Base-by-base conservation (phyloP, 1,140 invertebrate genomes). In the Zeugodacus cucurbitae region DNA sequence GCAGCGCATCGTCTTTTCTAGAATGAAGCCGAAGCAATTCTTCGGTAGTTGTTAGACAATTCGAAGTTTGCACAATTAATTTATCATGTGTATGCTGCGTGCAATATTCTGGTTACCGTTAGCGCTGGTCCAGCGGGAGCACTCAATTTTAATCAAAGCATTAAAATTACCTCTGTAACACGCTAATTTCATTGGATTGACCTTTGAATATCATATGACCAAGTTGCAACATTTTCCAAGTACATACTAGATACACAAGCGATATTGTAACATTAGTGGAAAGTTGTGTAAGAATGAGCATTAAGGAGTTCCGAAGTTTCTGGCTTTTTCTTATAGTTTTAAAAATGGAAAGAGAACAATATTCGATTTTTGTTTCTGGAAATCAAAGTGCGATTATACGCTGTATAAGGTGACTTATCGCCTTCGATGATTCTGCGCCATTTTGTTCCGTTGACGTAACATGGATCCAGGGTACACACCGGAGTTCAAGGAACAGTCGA, bases 131-230 rank as follows among this genome's bases (percentile, higher is more conserved):
- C 74, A 82, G 4, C 26, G 74, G 74, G 74, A 82, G 74, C 44
- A 82, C 74, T 82, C 37, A 82, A 82, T 82, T 48, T 82, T 82
- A 54, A 82, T 82, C 41, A 82, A 48, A 82, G 44, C 44, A 82
- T 82, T 41, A 82, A 82, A 82, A 54, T 82, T 48, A 48, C 74
- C 20, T 22, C 22, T 7, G 44, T 20, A 26, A 82, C 74, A 48
- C 74, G 41, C 22, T 48, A 82, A 48, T 82, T 82, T 48, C 44
- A 82, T 82, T 82, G 10, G 74, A 82, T 41, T 82, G 74, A 82
- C 74, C 74, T 82, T 54, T 10, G 74, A 44, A 82, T n/a, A 2
- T 62, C 7, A 62, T 62, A 54, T 54, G 48, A 4, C 48, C 20
- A 17, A 54, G 32, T 74, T n/a, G 22, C 37, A 70, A 22, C 70